Base-by-base conservation (phyloP, 2,113 vertebrate species). In the Microcebus ravelobensis region DNA sequence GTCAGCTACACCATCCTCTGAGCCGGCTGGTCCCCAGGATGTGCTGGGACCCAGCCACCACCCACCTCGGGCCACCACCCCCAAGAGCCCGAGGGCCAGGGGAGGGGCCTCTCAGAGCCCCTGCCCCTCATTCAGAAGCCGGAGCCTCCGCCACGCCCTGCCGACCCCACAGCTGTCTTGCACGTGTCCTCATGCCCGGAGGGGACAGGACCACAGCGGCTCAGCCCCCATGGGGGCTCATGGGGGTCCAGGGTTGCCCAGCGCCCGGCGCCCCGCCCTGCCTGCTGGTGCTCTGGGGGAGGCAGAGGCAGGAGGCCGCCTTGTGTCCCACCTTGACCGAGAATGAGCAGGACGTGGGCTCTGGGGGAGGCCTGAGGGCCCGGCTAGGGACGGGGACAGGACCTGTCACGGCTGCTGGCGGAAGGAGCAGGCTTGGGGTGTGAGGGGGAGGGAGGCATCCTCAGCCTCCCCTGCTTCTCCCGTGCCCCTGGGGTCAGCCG, bases 321-420 rank as follows among this genome's bases (percentile, higher is more conserved):
- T 4, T 57, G 52, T 55, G 52, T 29, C 15, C 15, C 65, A 0
- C 31, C 14, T 14, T 45, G 20, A 21, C n/a, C 8, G 45, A 45
- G 45, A 45, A 45, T 8, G 45, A 77, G 5, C 23, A 59, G 57
- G 83, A 83, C 74, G 29, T 12, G 13, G 0, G 6, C n/a, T 23
- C 12, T 15, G 71, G 81, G 68, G 8, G 13, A 71, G 36, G 31
- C 45, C 17, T 4, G 4, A n/a, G 8, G 55, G 42, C 18, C 10
- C 6, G 29, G 50, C 34, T 25, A 10, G 57, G 74, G 48, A 12
- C 17, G 4, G 31, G 7, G 31, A n/a, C 57, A 14, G 20, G 65
- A 80, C 27, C 71, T 91, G 63, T 90, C 67, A 65, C 27, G 18
- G 11, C 59, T 98, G 96, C 98, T 98, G 96, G 97, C 98, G 95